Evolutionary conservation across 23 tunicate genomes (phyloP).

Genomic region (Trididemnum nubilum): DNA sequence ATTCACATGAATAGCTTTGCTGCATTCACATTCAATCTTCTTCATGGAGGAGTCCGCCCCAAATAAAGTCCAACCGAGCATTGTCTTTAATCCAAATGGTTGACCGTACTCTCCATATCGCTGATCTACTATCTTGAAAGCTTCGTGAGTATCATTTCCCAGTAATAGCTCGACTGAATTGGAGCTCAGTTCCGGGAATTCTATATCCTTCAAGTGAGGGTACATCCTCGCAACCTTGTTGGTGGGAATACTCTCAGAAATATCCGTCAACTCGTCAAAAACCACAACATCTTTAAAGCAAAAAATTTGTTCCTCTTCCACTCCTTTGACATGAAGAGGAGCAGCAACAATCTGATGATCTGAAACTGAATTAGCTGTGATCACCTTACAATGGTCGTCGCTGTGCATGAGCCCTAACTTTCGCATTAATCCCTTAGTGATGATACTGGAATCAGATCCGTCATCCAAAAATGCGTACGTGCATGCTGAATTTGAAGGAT

Average conservation of each 20-base stretch:
- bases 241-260: background rate
- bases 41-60: background rate
- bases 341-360: background rate
- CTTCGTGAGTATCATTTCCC: background rate
- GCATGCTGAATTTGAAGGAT: background rate
- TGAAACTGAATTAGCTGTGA: background rate
- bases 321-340: background rate
- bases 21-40: background rate
- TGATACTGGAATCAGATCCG: background rate
- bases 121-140: background rate
- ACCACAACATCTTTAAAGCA: background rate
- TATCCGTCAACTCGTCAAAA: background rate
- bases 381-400: background rate
- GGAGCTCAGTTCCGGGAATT: background rate
- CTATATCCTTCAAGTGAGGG: background rate
- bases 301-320: background rate
- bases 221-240: background rate
- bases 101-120: background rate
- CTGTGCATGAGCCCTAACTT: background rate
- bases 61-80: constrained; percentile 10
- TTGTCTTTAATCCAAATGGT: constrained; percentile 7
- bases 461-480: background rate
- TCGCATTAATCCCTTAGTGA: background rate
- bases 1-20: background rate
- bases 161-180: constrained; percentile 2